A percentile compares a stretch with the other conserved stretches of the same genome.
phyloP scores from a whole-genome alignment of 2,113 vertebrate genomes.

The Scytalopus superciliaris region DNA sequence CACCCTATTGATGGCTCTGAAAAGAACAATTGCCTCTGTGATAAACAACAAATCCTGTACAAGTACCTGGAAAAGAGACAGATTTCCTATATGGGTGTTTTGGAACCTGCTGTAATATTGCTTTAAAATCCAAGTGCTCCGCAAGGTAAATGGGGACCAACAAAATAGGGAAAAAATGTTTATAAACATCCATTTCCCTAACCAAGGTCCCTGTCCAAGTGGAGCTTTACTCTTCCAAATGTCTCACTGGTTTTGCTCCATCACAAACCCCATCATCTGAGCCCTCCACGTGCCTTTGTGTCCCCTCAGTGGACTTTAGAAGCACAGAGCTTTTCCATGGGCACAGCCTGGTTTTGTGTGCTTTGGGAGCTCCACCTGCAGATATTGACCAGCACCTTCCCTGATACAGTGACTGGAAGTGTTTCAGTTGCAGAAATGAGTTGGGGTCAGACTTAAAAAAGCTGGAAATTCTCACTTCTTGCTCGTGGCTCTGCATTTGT shows the following conservation, averaged over 20 bases:
- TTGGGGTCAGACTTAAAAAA: not conserved
- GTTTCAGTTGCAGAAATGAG: too few species aligned
- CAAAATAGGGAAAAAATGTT: not conserved
- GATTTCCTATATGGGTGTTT: not conserved
- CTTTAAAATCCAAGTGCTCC: not conserved
- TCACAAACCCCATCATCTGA: not conserved
- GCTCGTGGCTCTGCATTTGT: too few species aligned
- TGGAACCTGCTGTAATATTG: not conserved
- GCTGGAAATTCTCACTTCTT: not conserved
- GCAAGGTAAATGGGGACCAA: not conserved
- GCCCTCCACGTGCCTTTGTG: rapidly evolving
- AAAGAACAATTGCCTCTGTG: not conserved
- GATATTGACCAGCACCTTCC: not conserved
- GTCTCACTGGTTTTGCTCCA: not conserved
- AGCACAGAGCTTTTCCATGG: not conserved
- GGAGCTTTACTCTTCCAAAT: not conserved
- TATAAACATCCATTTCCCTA: not conserved
- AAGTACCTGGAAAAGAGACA: not conserved
- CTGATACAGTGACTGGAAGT: not conserved
- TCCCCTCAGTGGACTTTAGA: rapidly evolving
- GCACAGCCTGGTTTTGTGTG: too few species aligned
- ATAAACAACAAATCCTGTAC: not conserved
- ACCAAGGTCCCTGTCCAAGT: not conserved
- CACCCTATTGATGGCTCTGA: not conserved
- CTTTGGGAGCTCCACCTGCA: not conserved